Percentiles rank a stretch among this genome's conserved stretches.
phyloP scores from a whole-genome alignment of 2,797 vertebrate species.

The Rhodeus uyekii region DNA sequence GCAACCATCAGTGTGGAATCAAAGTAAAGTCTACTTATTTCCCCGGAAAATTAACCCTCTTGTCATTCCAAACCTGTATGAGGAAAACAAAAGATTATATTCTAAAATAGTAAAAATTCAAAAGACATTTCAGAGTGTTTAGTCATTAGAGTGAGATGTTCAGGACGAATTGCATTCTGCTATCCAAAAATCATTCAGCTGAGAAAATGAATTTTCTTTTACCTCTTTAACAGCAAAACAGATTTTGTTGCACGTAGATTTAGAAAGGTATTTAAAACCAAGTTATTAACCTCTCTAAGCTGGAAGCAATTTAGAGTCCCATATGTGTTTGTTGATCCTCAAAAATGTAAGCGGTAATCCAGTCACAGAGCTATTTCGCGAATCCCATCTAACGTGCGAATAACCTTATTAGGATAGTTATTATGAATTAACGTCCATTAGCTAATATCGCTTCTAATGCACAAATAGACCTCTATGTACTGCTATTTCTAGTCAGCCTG shows the following conservation, averaged over 20 bases:
- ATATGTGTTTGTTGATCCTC: neutral
- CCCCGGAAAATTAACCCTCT: too few relatives aligned
- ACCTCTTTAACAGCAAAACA: too few relatives aligned
- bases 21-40: neutral
- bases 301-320: neutral
- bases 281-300: constrained; percentile 7
- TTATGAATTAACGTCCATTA: constrained; percentile 1
- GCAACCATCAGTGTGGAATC: neutral
- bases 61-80: neutral
- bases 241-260: neutral
- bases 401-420: neutral
- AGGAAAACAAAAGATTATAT: neutral
- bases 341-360: neutral
- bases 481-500: neutral
- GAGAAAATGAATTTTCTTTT: too few relatives aligned
- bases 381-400: neutral
- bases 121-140: neutral
- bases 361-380: neutral
- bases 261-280: constrained; percentile 7
- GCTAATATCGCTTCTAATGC: neutral
- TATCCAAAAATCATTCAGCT: too few relatives aligned
- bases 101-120: too few relatives aligned
- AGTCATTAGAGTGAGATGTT: neutral
- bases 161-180: neutral
- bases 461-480: constrained; percentile 1